Evolutionary conservation across 2,888 invertebrate genomes (phyloP).

Genomic region (Apotomis turbidana): DNA sequence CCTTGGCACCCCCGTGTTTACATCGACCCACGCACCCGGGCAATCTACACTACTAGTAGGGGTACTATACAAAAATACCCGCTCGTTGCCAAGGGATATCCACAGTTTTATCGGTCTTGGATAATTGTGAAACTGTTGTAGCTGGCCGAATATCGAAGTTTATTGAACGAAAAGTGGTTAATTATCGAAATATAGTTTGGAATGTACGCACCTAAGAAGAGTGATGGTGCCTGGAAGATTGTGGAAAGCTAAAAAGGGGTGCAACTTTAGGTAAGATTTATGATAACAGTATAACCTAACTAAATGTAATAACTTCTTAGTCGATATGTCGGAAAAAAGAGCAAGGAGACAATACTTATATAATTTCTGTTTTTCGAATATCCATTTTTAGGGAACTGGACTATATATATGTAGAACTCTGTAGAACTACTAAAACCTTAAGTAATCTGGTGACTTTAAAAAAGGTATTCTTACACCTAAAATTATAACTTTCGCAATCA

Average conservation of each 20-base stretch:
- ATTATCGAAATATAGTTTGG: neutral
- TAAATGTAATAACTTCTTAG: too few species aligned
- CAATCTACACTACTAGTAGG: neutral
- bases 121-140: neutral
- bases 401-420: too few species aligned
- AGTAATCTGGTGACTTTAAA: too few species aligned
- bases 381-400: too few species aligned
- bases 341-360: too few species aligned
- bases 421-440: too few species aligned
- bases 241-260: neutral
- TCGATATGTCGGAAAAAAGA: too few species aligned
- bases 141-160: neutral
- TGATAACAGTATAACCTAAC: neutral
- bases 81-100: conserved; percentile 18
- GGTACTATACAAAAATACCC: conserved; percentile 10
- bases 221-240: neutral
- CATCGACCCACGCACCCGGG: conserved; percentile 38
- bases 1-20: conserved; percentile 44
- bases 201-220: neutral
- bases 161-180: neutral
- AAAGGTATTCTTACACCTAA: too few species aligned
- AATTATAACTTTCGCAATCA: too few species aligned
- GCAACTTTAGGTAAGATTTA: neutral
- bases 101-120: neutral
- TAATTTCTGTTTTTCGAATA: too few species aligned